These are phyloP conservation scores for Sciurus niger DNA, from an alignment of 2,113 vertebrate genomes.

Conservation along the genomic window DNA sequence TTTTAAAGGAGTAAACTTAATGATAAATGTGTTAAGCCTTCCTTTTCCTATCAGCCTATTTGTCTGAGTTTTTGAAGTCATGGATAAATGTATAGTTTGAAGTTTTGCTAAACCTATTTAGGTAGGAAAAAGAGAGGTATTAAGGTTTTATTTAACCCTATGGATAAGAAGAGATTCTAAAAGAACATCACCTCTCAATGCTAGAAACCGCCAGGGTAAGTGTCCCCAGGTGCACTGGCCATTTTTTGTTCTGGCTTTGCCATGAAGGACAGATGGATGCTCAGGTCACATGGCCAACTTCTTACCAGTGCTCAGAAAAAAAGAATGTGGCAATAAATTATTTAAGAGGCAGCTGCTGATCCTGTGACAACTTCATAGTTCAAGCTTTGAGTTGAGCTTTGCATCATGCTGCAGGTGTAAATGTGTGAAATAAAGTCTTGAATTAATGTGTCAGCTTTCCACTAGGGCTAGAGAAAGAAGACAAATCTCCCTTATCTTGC, in stretches of 20 bases:
- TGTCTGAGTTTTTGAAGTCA: conserved; percentile 28
- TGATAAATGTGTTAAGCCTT: neutral
- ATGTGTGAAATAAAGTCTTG: neutral
- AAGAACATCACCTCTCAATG: neutral
- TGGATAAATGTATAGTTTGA: neutral
- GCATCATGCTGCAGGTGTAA: neutral
- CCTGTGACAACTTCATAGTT: neutral
- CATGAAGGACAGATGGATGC: neutral
- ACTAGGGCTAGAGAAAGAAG: conserved; percentile 38
- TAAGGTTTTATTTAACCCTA: neutral
- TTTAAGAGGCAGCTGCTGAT: conserved; percentile 64
- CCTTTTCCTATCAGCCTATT: neutral
- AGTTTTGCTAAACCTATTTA: neutral
- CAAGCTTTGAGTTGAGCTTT: conserved; percentile 26
- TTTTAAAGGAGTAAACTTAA: neutral
- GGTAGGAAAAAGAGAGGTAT: conserved; percentile 1
- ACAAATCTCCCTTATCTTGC: neutral
- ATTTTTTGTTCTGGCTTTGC: neutral
- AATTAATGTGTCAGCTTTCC: conserved; percentile 25
- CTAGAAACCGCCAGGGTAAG: neutral
- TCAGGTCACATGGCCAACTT: conserved; percentile 63
- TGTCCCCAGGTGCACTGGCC: neutral
- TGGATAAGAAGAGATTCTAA: neutral
- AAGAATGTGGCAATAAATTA: conserved; percentile 72
- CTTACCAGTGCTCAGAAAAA: conserved; percentile 4